Evolutionary conservation across 2,888 invertebrate genomes (phyloP), one percentile per base, ranked within the genome.

Genomic region (Amphipyra tragopoginis): DNA sequence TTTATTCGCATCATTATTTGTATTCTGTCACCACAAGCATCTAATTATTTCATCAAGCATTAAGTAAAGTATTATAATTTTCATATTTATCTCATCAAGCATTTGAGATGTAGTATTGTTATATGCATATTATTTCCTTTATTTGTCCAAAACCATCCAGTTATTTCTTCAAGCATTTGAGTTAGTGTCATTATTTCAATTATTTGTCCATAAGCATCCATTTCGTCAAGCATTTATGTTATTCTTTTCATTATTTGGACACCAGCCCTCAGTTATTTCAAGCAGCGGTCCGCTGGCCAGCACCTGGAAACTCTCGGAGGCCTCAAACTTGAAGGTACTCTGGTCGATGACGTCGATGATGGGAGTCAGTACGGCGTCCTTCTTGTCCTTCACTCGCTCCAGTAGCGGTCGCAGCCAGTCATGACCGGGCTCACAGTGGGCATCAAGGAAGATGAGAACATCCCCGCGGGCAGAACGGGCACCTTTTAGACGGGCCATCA

Each of bases 261-360:
- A 36, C 36, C 5, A 36, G 2, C 1, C 36, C 9, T 36, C 36
- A 9, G 9, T 11, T 10, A 10, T 36, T 33, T 33, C 3, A 33
- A 8, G 3, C 1, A 36, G 5, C 7, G 29, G 29, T 36, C 36
- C 36, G 2, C 34, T 38, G 3, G 13, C 8, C 55, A 10, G 49
- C 51, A 68, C 94, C 94, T 94, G 93, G 54, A 90, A 93, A 9
- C 81, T 68, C 2, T 88, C 84, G 0, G 91, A 80, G 0, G 85
- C 86, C 8, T 91, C 75, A 1, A 92, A 65, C 55, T 96, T 96
- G 86, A 98, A 96, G 10, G 96, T 97, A 75, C 96, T 95, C 82
- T 98, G 90, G 87, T 98, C 97, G 69, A 99, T 97, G 42, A 98
- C 97, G 93, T 99, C 99, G 66, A 99, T 99, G 69, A 99, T 97